Evolutionary conservation across 2,797 vertebrate species (phyloP), one percentile per base, ranked within the genome.

Genomic region (Gadopsis bispinosus): DNA sequence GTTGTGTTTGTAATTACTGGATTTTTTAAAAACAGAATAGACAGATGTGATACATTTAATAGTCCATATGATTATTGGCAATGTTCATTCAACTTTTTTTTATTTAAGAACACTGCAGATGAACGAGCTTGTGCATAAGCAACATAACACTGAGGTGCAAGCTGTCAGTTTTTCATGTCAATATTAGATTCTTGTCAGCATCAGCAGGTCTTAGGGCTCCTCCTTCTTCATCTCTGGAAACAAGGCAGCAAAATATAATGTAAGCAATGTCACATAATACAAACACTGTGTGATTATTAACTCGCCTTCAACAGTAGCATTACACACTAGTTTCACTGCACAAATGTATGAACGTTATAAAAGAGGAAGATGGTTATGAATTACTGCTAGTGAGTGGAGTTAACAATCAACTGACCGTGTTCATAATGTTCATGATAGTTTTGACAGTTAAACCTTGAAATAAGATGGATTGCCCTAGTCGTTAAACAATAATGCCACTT

Each of bases 181-280:
- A 60, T 64, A 77, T 86, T 75, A 92, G 69, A 92, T 84, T 94
- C 79, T 95, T 87, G 90, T 89, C 89, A 82, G 87, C 91, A 81
- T 89, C 92, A 67, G 88, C 88, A 56, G 92, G 88, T 90, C 87
- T 91, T 82, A 89, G 76, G 91, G 63, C 81, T 89, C 88, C 87
- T 84, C 77, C 87, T 89, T 93, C 94, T 94, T 96, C 92, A 94
- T 90, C 88, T 95, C 95, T 96, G 94, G 85, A 96, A 95, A 94
- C 75, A 88, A 94, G 94, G 91, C 91, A 95, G 93, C 90, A 94
- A 72, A 92, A 85, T 75, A 89, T 3, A 50, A 81, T 83, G 71
- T 90, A 70, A 93, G 90, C 66, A 84, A 67, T 56, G 63, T 78
- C 56, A 77, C 73, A 80, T 67, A 39, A 48, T 41, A 50, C 55